Base-by-base conservation (phyloP, 2,113 vertebrate species). In the Chauna torquata region DNA sequence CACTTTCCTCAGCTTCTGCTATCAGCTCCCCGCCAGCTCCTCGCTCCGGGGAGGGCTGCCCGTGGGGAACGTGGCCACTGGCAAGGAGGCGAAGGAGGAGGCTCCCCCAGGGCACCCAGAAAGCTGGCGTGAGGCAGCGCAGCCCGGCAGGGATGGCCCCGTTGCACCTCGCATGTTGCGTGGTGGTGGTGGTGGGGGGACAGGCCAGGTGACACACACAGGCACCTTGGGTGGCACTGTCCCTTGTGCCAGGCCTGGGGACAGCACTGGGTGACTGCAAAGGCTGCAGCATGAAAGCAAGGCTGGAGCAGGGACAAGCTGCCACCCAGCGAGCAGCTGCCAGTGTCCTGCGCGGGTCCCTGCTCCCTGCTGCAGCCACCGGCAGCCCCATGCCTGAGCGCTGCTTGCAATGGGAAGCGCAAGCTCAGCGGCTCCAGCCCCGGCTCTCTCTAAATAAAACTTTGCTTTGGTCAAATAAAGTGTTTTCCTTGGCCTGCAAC, bases 121-220 rank as follows among this genome's bases (percentile, higher is more conserved):
- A 44, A 3, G 64, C 27, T 36, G 50, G 55, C 19, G 13, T 1
- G 72, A 64, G 81, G 24, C 84, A 69, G 3, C 57, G 38, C 47
- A 28, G 49, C 8, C 75, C 19, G 86, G 27, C 38, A 19, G 32
- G 57, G 14, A 12, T 18, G 17, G n/a, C n/a, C 42, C 32, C 18
- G 1, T 12, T 11, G 17, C 79, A 16, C 4, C 0, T n/a, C 5
- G 42, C 36, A n/a, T 0, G 0, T 32, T n/a, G 54, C 42, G 19
- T 59, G 14, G 30, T 5, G 0, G 2, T 5, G 0, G 2, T 34
- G 70, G 12, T 47, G 20, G 34, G 58, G 70, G 10, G 7, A 82
- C 42, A 8, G 24, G 2, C 1, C 1, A 10, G 36, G 55, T 30
- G 80, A 69, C 16, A 13, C 13, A 22, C 8, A 9, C 42, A 12